Base-by-base conservation (phyloP, 2,797 vertebrate species). In the Pseudochaenichthys georgianus region DNA sequence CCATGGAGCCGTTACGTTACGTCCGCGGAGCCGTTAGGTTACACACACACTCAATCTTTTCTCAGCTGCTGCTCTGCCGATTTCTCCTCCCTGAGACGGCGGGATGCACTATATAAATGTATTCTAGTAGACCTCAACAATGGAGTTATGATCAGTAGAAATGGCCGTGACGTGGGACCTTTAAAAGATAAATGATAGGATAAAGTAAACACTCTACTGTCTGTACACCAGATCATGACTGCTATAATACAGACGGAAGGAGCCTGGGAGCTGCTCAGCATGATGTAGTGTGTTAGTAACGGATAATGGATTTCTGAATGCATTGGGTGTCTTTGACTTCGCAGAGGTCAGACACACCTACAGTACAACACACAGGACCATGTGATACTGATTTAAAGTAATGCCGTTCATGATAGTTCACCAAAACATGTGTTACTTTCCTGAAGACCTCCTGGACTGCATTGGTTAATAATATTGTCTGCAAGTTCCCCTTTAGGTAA, bases 291-390 rank as follows among this genome's bases (percentile, higher is more conserved):
- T 79, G 76, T 77, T 53, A 28, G 59, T 70, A 51, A 69, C 48
- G 51, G 75, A 64, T 74, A 62, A 84, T 75, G 61, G 71, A 77
- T 70, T 69, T 68, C 34, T 53, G 50, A 52, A 76, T 69, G 67
- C 78, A 78, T 68, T 59, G 55, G 31, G 6, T 50, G 74, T 38
- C 69, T 76, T 74, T 78, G 70, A 55, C 61, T 53, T 53, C 45
- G 0, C 0, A 43, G 75, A 82, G 86, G 76, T 83, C 83, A 79
- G 15, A 78, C 63, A 21, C 48, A 66, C 58, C 67, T 67, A 31
- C 57, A 42, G 61, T 5, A 9, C 28, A 43, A 4, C 62, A 67
- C 3, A 55, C 28, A 17, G 46, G n/a, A 21, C 54, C 7, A 13
- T 31, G 61, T 55, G 17, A 62, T 15, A 41, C 13, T 41, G 66